Evolutionary conservation across 2,888 invertebrate species (phyloP).

Genomic region (Drosophila seclusa): DNA sequence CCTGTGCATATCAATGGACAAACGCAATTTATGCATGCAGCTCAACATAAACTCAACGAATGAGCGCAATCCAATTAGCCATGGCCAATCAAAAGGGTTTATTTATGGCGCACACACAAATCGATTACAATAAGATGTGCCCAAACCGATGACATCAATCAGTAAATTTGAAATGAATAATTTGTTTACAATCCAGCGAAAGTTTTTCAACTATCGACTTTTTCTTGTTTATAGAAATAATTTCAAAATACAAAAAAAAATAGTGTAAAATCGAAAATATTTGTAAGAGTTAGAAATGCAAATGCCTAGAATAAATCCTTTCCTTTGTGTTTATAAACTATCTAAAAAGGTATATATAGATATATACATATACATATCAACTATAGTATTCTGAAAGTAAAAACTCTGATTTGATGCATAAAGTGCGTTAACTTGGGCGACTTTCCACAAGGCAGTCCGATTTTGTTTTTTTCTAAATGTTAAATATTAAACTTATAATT

Average conservation of each 20-base stretch:
- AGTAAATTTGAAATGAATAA: not conserved
- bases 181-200: not conserved
- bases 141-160: not conserved
- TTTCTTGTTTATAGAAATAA: not conserved
- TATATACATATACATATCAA: no score
- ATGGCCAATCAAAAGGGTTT: not conserved
- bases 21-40: slow-evolving; percentile 40
- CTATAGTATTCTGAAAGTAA: not conserved
- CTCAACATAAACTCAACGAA: slow-evolving; percentile 7
- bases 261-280: not conserved
- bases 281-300: not conserved
- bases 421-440: not conserved
- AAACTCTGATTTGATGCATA: accelerated
- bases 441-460: no score
- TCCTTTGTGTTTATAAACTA: not conserved
- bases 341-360: not conserved
- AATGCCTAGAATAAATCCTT: not conserved
- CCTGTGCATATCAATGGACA: slow-evolving; percentile 29
- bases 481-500: not conserved
- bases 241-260: not conserved
- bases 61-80: slow-evolving; percentile 17
- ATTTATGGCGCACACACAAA: not conserved
- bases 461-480: no score
- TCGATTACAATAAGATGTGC: not conserved
- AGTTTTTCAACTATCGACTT: no score